Evolutionary conservation across 1,140 invertebrate genomes (phyloP), one percentile per base, ranked within the genome.

Genomic region (Littorina saxatilis): DNA sequence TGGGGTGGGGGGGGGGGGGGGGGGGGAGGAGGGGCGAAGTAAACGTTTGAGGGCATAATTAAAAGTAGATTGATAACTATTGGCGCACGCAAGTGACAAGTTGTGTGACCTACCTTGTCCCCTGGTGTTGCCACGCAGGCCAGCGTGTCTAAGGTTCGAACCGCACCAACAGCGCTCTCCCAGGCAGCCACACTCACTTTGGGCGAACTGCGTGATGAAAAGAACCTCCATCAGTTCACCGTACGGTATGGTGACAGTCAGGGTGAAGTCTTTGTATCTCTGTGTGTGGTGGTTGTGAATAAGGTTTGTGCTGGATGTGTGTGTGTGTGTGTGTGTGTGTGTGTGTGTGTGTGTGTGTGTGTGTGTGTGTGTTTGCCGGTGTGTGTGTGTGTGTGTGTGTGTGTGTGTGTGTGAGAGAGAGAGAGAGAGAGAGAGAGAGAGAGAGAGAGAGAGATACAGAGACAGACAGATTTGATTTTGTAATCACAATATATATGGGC

Each of bases 121-220:
- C 35, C 58, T 2, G 52, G n/a, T 13, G 39, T 40, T 2, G 83
- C 83, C 0, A 86, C 82, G 81, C 83, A 83, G 15, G 83, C 82
- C 37, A 86, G 61, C 0, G 83, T 84, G 47, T 86, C 85, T 40
- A 84, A 55, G 23, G 85, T 83, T 40, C 83, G 66, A 32, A 55
- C 40, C n/a, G 58, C 32, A 58, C 66, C 27, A 39, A 43, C 39
- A 29, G 20, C 37, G 27, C 52, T 63, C 39, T 73, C 63, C 73
- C 76, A 78, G 3, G 43, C 70, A 3, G 70, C 39, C 20, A 73
- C 70, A 2, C 40, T 23, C 15, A 27, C 29, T 27, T 73, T 73
- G 20, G 70, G 70, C n/a, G 70, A 73, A 15, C 70, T 73, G 70
- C 43, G 50, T 13, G 40, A 23, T 11, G 29, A n/a, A 32, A 27